A percentile compares a stretch with the other conserved stretches of the same genome.
Evolutionary conservation across 2,797 vertebrate species (phyloP).

Genomic region (Chelon auratus): DNA sequence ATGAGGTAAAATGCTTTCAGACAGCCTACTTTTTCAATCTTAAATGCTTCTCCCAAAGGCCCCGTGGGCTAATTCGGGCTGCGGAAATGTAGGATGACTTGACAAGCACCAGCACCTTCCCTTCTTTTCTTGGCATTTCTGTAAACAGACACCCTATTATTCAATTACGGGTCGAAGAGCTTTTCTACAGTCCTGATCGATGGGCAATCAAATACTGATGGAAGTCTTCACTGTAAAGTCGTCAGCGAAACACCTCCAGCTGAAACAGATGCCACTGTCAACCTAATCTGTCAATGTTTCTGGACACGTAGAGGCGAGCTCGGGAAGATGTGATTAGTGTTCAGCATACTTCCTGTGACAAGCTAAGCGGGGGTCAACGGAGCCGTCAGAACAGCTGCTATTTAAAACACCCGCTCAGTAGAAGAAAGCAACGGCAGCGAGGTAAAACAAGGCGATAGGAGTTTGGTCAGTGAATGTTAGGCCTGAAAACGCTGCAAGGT

Average conservation of each 20-base stretch:
- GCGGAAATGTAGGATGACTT: conserved; percentile 33
- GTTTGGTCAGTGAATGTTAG: not conserved
- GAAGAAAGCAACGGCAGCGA: not conserved
- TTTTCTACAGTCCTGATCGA: conserved; percentile 47
- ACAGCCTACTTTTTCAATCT: conserved; percentile 32
- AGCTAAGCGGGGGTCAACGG: conserved; percentile 1
- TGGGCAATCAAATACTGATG: conserved; percentile 31
- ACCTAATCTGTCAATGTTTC: conserved; percentile 21
- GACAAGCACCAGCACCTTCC: conserved; percentile 23
- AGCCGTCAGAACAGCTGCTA: conserved; percentile 10
- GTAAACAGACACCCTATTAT: conserved; percentile 51
- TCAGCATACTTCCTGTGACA: conserved; percentile 9
- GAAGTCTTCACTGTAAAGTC: conserved; percentile 8
- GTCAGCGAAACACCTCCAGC: conserved; percentile 7
- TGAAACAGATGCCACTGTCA: conserved; percentile 27
- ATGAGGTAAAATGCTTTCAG: conserved; percentile 30
- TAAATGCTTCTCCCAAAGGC: conserved; percentile 37
- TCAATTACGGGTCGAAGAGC: conserved; percentile 45
- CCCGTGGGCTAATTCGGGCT: conserved; percentile 36
- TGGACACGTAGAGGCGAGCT: conserved; percentile 4
- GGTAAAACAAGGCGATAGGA: not conserved
- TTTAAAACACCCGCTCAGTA: conserved; percentile 18
- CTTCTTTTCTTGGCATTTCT: conserved; percentile 39
- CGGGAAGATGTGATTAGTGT: conserved; percentile 23
- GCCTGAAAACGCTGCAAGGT: not conserved